A percentile compares a stretch with the other conserved stretches of the same genome.
phyloP scores from a whole-genome alignment of 92 coral and sea anemone genomes.

The Paramuricea clavata region DNA sequence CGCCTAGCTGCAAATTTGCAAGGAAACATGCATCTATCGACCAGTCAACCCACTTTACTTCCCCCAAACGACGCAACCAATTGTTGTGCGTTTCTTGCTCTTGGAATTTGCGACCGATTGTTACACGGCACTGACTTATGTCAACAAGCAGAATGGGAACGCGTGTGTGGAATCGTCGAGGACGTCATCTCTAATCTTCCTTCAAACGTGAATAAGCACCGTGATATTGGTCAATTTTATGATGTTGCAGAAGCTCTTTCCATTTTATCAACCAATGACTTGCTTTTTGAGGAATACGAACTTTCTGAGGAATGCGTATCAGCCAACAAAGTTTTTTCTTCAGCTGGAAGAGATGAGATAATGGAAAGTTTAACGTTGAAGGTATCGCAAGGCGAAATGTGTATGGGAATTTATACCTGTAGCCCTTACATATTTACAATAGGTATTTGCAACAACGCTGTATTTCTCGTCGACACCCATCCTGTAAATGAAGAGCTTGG shows the following conservation, averaged over 20 bases:
- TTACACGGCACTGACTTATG: conserved; percentile 18
- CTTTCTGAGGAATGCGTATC: conserved; percentile 42
- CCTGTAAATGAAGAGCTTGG: conserved; percentile 28
- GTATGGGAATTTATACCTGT: conserved; percentile 23
- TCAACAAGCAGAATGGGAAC: conserved; percentile 13
- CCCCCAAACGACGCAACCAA: no score
- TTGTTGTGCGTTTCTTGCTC: conserved; percentile 39
- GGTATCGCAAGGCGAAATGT: conserved; percentile 2
- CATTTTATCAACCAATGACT: conserved; percentile 7
- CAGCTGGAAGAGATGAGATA: conserved; percentile 18
- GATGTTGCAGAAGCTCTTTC: conserved; percentile 35
- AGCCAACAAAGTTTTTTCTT: conserved; percentile 13
- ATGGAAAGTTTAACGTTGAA: conserved; percentile 10
- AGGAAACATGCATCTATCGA: no score
- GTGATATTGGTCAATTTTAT: conserved; percentile 21
- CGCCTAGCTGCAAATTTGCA: no score
- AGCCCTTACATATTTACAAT: conserved; percentile 30
- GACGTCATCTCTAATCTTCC: conserved; percentile 35
- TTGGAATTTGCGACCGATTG: conserved; percentile 55
- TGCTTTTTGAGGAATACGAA: conserved; percentile 29
- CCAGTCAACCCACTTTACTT: no score
- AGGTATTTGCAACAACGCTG: conserved; percentile 12
- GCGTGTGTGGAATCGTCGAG: conserved; percentile 19
- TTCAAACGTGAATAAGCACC: conserved; percentile 20
- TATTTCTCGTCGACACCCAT: conserved; percentile 40